Evolutionary conservation across 2,797 vertebrate genomes (phyloP), one percentile per base, ranked within the genome.

Genomic region (Esox masquinongy): DNA sequence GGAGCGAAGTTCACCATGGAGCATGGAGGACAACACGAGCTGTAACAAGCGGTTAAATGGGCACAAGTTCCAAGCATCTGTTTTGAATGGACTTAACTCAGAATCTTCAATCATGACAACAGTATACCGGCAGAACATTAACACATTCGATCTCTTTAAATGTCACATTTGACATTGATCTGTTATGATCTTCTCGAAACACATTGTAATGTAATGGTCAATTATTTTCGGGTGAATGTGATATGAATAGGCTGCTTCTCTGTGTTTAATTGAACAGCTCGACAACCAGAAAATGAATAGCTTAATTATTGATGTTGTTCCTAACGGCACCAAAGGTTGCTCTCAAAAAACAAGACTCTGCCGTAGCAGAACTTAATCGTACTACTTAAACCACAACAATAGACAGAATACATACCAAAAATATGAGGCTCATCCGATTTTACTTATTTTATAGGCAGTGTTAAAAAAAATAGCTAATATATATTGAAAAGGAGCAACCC

Each of bases 1-100:
- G 70, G 19, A 80, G 75, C 19, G 19, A 34, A 11, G 29, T 66
- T 68, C 72, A 74, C 34, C 78, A 70, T 80, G 75, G 75, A 39
- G 73, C 69, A 56, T n/a, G 49, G 77, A 47, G 36, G 53, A 39
- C 26, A 77, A 14, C 51, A 67, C 26, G 11, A 4, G 19, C 39
- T 70, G 68, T 70, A 70, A 47, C 6, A 11, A 9, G 49, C 26
- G 0, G 17, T 26, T 24, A 51, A 22, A 50, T 26, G 43, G 47
- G 68, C 43, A 74, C 49, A 17, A 2, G 26, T 43, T 47, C 43
- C 66, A 47, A 29, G 24, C 22, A 68, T 71, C 43, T 47, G 61
- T 82, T 74, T 15, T 61, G 31, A 17, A 68, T 53, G 71, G 24
- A 51, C 29, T 68, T 68, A 47, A 76, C 39, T 36, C 68, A 67